Evolutionary conservation across 2,797 vertebrate genomes (phyloP), one percentile per base, ranked within the genome.

Genomic region (Gymnothorax javanicus): DNA sequence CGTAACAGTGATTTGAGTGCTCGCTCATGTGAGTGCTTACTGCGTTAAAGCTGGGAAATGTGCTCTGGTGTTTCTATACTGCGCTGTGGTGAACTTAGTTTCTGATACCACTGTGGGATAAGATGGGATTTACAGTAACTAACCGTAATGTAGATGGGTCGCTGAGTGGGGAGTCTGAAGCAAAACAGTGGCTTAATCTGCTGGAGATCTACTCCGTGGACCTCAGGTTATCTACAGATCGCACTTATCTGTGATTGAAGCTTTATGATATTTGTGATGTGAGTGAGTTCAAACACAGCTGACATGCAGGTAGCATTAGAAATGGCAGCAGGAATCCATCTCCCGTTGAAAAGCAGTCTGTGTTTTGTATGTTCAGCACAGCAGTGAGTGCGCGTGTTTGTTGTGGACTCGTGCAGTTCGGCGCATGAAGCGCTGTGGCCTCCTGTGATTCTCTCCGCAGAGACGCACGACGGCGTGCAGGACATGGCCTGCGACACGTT

Each of bases 401-500:
- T 33, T 17, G 12, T 17, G 5, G 33, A 43, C 33, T 43, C 33
- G 33, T 43, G 33, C 33, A 43, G 33, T 43, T 43, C 33, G 33
- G 33, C 33, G 33, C 33, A 43, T 43, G 33, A 43, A 43, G 33
- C 33, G 33, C 33, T 43, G 33, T 43, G 33, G 33, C 33, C 33
- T 43, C 33, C 33, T 43, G 33, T 50, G 23, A 15, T 4, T 50
- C 13, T 1, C 27, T 13, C 33, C 52, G 43, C 95, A 99, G 99
- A 99, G 95, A 99, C 99, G 81, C 99, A 99, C 0, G 98, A 99
- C 85, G 99, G 99, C 0, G 99, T 99, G 84, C 99, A 99, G 94
- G 99, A 99, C 91, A 99, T 99, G 99, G 99, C 99, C 23, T 99
- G 99, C 87, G 99, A 99, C 94, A 99, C 99, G 8, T 99, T 99